Base-by-base conservation (phyloP, 2,888 invertebrate genomes). In the Tridacna gigas region DNA sequence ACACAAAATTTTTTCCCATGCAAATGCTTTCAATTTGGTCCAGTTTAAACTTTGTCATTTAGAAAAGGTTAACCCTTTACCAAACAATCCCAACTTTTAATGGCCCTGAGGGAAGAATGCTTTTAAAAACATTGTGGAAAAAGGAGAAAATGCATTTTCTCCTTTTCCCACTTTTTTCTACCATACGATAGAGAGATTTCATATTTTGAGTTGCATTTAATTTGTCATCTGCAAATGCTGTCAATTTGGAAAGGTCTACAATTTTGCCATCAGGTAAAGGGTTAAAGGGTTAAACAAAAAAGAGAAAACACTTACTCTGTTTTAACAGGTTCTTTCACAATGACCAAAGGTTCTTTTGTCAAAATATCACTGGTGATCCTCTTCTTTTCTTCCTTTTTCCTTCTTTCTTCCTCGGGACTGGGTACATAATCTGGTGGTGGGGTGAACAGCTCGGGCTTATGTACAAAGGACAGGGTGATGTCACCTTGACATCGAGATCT, bases 401-500 rank as follows among this genome's bases (percentile, higher is more conserved):
- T 90, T 79, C 37, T 90, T 84, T 26, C 84, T 22, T 71, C 71
- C 25, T 71, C 71, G 0, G 26, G 71, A 20, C n/a, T 26, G 11
- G 71, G 71, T 26, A 25, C 51, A 51, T 71, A 51, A 25, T 71
- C 71, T 5, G 48, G 51, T 71, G 71, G 71, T 13, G 48, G 71
- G 20, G 45, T 71, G 22, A 71, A 71, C 22, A 71, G 37, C 26
- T 71, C 71, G 0, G 71, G 90, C 66, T 91, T 88, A 89, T 95
- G 95, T 79, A 96, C 96, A 95, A 98, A 98, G 82, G 97, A 97
- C 18, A 99, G 95, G 0, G 98, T 96, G 74, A 98, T 97, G 93
- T 99, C 98, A 7, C 99, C 99, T 94, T 97, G 98, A 94, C 98
- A 98, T 56, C 98, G 96, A 77, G 97, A 97, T 3, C 97, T 97